Conservation (phyloP, 2,113 vertebrate species). For the Tupaia tana region DNA sequence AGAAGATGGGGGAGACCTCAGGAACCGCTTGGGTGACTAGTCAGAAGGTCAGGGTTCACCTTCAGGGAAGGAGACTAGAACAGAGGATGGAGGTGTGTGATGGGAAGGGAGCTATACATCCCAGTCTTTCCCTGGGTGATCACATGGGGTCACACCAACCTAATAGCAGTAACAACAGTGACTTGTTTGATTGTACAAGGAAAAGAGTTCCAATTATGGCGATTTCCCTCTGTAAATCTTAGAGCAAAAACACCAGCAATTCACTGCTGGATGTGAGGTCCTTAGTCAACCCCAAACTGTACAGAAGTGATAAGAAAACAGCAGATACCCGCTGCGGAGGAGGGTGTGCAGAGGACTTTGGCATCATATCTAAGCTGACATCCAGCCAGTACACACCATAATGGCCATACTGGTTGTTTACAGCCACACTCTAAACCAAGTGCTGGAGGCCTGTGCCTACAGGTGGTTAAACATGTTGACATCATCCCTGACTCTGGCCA, state of each 20-base stretch:
- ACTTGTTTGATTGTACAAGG: background rate
- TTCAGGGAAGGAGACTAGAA: background rate
- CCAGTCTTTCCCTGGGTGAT: background rate
- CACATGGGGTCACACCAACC: no score
- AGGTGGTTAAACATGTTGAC: background rate
- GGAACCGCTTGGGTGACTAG: rapidly evolving
- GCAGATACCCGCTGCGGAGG: background rate
- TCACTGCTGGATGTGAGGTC: background rate
- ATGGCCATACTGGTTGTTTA: background rate
- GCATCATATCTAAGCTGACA: background rate
- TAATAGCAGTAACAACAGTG: background rate
- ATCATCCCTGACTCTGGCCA: background rate
- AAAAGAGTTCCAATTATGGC: background rate
- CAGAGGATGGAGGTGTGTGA: background rate
- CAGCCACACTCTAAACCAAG: background rate
- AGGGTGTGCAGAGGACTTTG: background rate
- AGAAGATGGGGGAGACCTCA: no score
- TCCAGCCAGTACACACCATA: background rate
- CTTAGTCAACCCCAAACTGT: background rate
- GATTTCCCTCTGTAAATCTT: background rate
- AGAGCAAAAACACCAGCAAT: background rate
- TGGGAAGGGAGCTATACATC: background rate
- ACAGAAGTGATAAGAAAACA: background rate
- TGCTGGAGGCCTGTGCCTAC: background rate
- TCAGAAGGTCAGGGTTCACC: background rate